These are phyloP conservation scores for Trichechus manatus DNA, from an alignment of 2,113 vertebrate species.

Conservation along the genomic window DNA sequence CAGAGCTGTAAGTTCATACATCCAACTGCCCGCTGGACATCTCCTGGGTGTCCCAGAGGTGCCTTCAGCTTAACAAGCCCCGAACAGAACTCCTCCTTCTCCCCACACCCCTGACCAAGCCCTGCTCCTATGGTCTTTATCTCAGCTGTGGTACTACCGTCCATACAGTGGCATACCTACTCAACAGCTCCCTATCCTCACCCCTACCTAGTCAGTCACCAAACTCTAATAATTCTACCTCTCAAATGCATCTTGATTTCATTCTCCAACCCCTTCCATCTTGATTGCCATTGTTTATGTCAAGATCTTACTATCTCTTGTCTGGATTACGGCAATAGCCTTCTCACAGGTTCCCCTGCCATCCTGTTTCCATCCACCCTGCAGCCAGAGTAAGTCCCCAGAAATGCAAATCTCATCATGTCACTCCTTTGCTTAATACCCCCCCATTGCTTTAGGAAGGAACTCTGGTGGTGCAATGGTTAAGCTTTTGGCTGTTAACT, in stretches of 20 bases:
- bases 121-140: too few species aligned
- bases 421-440: not conserved
- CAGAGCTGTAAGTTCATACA: not conserved
- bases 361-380: fast-evolving
- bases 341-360: not conserved
- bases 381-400: not conserved
- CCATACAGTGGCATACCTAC: not conserved
- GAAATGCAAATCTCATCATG: not conserved
- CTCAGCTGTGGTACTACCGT: not conserved
- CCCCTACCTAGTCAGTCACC: not conserved
- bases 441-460: not conserved
- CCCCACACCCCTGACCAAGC: too few species aligned
- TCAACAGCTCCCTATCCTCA: not conserved
- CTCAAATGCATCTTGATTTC: not conserved
- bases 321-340: not conserved
- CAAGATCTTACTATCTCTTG: not conserved
- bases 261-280: not conserved
- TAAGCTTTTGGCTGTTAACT: not conserved
- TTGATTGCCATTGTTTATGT: fast-evolving
- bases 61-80: not conserved
- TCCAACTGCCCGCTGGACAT: not conserved
- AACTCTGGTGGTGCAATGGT: not conserved
- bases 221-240: not conserved
- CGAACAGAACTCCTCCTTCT: fast-evolving
- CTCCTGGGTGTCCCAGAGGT: not conserved